Base-by-base conservation (phyloP, 1,140 invertebrate genomes). In the Melipona quadrifasciata region DNA sequence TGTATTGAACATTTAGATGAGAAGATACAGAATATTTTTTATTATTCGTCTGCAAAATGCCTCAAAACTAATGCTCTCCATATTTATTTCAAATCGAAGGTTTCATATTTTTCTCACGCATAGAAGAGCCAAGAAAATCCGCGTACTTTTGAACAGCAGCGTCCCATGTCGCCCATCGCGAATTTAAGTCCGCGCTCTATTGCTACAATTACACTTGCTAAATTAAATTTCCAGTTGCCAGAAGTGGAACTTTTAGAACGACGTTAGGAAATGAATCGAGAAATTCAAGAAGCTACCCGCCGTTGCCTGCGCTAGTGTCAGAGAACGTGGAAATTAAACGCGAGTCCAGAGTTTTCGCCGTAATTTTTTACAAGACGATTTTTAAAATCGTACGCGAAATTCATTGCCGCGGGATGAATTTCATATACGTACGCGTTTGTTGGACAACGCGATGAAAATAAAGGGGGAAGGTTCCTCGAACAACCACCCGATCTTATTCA, bases 291-390 rank as follows among this genome's bases (percentile, higher is more conserved):
- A 6, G 31, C 47, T 47, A 47, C 6, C 17, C 14, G 19, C 19
- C 51, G 27, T 34, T 31, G 24, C 53, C 51, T 1, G n/a, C 14
- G 1, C 34, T 5, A 64, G n/a, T 31, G 27, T 14, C 39, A 47
- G 31, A 27, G 24, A 64, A 2, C 61, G n/a, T 53, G 39, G 17
- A 47, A 80, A 80, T 80, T 71, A 39, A 80, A 68, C 75, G 31
- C 34, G 34, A 47, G 51, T 53, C 39, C 39, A 39, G 24, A 1
- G n/a, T 12, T 47, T 61, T 47, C n/a, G 24, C 27, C 6, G 11
- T 34, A 8, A 55, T 21, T 1, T 31, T 21, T 51, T 16, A 6
- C n/a, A n/a, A 31, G 39, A 47, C 39, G 39, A 47, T 47, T 47
- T 47, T 47, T 8, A 72, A 80, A 57, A 12, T 57, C 55, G 47